Conservation (phyloP, 2,797 vertebrate species). For the Argentina silus region DNA sequence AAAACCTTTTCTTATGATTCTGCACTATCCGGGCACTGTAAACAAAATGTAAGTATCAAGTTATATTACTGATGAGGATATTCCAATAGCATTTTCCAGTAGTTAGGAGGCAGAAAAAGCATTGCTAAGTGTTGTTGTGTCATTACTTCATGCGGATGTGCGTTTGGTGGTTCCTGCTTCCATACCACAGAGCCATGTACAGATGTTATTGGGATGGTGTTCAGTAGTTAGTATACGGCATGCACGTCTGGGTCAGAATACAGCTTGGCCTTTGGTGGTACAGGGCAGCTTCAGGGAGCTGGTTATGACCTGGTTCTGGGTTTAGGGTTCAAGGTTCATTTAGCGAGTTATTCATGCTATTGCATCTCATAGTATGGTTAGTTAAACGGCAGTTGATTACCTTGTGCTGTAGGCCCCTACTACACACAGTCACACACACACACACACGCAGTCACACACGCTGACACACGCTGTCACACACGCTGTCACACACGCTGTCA, state of each 20-base stretch:
- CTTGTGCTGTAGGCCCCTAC: constrained; percentile 69
- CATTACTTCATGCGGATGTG: not conserved
- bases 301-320: constrained; percentile 6
- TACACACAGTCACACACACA: constrained; percentile 40
- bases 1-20: not conserved
- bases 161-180: constrained; percentile 35
- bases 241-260: constrained; percentile 39
- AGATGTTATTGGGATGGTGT: constrained; percentile 43
- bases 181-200: constrained; percentile 30
- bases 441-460: constrained; percentile 37
- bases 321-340: constrained; percentile 27
- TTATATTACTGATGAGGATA: not conserved
- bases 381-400: constrained; percentile 64
- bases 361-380: constrained; percentile 66
- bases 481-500: constrained; percentile 8
- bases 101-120: not conserved
- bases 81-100: not conserved
- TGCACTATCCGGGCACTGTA: not conserved
- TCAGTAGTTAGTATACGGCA: constrained; percentile 21
- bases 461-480: constrained; percentile 34
- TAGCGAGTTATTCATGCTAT: constrained; percentile 54
- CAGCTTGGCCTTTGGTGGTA: not conserved
- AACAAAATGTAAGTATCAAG: not conserved
- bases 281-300: not conserved
- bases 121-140: not conserved